Percentiles rank a stretch among this genome's conserved stretches.
Evolutionary conservation across 35 echinoderm and acorn worm genomes (phyloP).

Genomic region (Heliocidaris erythrogramma): DNA sequence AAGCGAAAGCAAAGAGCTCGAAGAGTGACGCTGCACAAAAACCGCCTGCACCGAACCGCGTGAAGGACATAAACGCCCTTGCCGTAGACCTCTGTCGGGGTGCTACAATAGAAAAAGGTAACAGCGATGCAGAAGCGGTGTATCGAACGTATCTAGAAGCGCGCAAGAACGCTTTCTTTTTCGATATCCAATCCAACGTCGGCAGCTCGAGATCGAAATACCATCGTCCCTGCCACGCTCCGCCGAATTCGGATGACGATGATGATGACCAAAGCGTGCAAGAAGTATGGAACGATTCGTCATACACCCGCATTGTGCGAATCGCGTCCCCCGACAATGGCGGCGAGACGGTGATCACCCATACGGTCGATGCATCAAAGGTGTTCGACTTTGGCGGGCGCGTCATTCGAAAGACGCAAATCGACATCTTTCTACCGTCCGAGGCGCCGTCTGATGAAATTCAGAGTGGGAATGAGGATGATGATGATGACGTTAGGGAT

Average conservation of each 20-base stretch:
- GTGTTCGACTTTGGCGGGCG: conserved; percentile 42
- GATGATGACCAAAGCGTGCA: background rate
- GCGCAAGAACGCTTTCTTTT: conserved; percentile 21
- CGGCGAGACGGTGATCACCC: conserved; percentile 35
- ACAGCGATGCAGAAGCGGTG: background rate
- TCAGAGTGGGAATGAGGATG: background rate
- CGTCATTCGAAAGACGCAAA: conserved; percentile 8
- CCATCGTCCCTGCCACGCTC: background rate
- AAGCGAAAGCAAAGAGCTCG: background rate
- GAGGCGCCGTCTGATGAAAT: background rate
- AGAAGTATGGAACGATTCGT: conserved; percentile 27
- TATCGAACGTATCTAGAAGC: background rate
- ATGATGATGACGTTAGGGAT: background rate
- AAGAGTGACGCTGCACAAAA: background rate
- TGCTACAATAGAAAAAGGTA: background rate
- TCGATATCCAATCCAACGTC: background rate
- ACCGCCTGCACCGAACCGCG: background rate
- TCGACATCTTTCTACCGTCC: conserved; percentile 21
- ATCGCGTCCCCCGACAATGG: background rate
- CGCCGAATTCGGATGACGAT: background rate
- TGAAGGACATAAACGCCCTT: conserved; percentile 14
- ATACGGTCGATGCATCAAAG: conserved; percentile 25
- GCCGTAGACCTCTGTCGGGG: background rate
- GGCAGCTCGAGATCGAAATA: background rate
- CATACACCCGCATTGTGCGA: background rate